Percentiles rank a stretch among this genome's conserved stretches.
These are phyloP conservation scores for Drosophila nr. perissopoda DNA, from an alignment of 2,888 invertebrate species.

Conservation along the genomic window DNA sequence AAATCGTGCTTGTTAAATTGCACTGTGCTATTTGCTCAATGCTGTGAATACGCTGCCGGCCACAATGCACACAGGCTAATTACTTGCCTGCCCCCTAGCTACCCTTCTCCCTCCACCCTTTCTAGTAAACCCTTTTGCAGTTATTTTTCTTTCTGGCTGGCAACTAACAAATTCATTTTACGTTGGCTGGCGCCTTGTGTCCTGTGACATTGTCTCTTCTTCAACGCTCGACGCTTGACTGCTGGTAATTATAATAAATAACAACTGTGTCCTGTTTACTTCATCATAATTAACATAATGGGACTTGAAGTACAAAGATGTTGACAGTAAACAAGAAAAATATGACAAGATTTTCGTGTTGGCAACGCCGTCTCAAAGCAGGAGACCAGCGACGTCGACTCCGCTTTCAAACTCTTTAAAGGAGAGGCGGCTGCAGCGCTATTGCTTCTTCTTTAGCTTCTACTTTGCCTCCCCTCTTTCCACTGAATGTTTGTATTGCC, in stretches of 20 bases:
- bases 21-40: neutral
- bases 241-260: slow-evolving; percentile 80
- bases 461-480: slow-evolving; percentile 35
- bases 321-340: slow-evolving; percentile 81
- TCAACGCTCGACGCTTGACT: slow-evolving; percentile 62
- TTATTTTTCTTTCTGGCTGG: slow-evolving; percentile 9
- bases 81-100: slow-evolving; percentile 6
- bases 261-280: slow-evolving; percentile 81
- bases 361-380: slow-evolving; percentile 55
- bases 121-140: neutral
- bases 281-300: slow-evolving; percentile 81
- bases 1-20: neutral
- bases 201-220: slow-evolving; percentile 51
- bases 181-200: slow-evolving; percentile 53
- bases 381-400: slow-evolving; percentile 31
- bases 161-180: slow-evolving; percentile 70
- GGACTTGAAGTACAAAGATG: slow-evolving; percentile 80
- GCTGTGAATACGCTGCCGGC: neutral
- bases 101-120: neutral
- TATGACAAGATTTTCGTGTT: slow-evolving; percentile 80
- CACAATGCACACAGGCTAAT: slow-evolving; percentile 26
- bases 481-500: slow-evolving; percentile 66
- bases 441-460: slow-evolving; percentile 2
- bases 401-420: slow-evolving; percentile 60
- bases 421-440: slow-evolving; percentile 18